phyloP scores from a whole-genome alignment of 2,113 vertebrate genomes.

The Tupaia chinensis region DNA sequence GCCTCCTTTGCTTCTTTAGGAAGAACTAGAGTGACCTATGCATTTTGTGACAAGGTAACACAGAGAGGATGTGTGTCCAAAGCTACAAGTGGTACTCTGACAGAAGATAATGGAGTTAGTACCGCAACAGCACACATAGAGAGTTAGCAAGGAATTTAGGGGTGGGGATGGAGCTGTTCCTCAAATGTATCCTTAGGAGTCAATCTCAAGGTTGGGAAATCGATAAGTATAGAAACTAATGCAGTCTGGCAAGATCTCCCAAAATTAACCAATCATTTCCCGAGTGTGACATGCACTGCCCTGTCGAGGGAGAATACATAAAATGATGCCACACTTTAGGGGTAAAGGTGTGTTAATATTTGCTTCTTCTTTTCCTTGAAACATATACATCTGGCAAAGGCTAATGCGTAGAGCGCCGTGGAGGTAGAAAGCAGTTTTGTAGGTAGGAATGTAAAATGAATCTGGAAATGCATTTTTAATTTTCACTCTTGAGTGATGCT shows the following conservation, averaged over 20 bases:
- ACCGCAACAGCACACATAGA: rapidly evolving
- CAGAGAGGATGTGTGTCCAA: background rate
- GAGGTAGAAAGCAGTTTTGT: background rate
- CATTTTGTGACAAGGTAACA: background rate
- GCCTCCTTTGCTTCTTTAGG: background rate
- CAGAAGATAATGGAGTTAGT: background rate
- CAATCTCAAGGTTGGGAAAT: background rate
- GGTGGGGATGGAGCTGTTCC: background rate
- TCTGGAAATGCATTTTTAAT: background rate
- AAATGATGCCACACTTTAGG: no score
- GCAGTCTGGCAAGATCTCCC: background rate
- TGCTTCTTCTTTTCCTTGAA: background rate
- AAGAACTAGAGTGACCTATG: background rate
- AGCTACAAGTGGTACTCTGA: background rate
- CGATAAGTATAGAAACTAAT: background rate
- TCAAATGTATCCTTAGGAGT: background rate
- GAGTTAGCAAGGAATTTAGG: background rate
- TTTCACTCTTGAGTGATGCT: background rate
- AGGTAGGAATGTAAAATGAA: background rate
- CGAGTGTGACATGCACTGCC: background rate
- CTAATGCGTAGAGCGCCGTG: background rate
- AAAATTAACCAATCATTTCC: background rate
- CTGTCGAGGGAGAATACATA: background rate
- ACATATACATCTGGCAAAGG: background rate
- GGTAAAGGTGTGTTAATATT: no score